Conservation (phyloP, 37 sponge, comb jelly and placozoan genomes). For the Diacarnus erythraeanus region DNA sequence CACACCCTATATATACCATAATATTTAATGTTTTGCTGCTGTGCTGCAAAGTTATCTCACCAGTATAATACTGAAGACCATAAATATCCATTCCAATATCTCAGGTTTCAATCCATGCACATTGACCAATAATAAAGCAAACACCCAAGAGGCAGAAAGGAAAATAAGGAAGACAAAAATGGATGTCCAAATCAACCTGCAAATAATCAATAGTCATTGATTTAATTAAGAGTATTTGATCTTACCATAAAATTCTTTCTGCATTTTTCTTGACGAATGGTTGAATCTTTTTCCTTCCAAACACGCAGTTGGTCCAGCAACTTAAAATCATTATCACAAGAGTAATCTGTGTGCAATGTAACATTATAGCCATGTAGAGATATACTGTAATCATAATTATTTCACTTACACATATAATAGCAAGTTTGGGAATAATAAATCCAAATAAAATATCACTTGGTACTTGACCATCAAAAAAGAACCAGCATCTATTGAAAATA, state of each 20-base stretch:
- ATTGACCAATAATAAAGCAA: slow-evolving; percentile 4
- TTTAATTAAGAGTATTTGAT: background rate
- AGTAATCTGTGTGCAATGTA: background rate
- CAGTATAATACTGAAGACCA: background rate
- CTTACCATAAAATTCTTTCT: background rate
- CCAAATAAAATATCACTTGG: background rate
- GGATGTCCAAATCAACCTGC: slow-evolving; percentile 3
- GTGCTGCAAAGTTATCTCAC: background rate
- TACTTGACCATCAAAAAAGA: background rate
- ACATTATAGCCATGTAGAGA: no score
- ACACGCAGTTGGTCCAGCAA: background rate
- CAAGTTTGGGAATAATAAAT: background rate
- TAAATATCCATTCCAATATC: background rate
- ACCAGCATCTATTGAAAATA: background rate
- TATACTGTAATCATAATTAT: background rate
- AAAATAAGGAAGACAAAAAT: background rate
- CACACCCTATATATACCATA: background rate
- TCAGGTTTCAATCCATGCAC: background rate
- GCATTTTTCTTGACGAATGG: background rate
- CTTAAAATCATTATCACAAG: background rate
- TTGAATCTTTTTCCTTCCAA: background rate
- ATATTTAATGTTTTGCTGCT: background rate
- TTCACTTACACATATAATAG: background rate
- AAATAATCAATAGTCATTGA: no score
- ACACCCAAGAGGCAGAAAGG: background rate